Conservation (phyloP, 2,113 vertebrate species). For the Rhabdomys dilectus region DNA sequence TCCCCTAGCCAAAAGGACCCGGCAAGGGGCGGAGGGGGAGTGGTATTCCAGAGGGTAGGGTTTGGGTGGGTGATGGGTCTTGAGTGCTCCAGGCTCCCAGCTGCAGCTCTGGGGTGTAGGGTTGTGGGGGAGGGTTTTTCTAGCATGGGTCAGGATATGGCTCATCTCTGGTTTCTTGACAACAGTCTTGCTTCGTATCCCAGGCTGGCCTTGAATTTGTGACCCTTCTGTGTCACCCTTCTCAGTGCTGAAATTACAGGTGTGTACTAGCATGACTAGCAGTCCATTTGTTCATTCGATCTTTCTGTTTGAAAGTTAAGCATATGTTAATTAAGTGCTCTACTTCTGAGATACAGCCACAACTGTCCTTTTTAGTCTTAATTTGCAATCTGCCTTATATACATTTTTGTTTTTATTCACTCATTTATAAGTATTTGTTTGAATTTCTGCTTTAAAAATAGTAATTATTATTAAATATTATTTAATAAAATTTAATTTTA, state of each 20-base stretch:
- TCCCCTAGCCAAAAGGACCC: too few species aligned
- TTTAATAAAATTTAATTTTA: neutral
- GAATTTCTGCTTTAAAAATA: neutral
- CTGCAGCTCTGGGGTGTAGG: too few species aligned
- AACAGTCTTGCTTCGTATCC: neutral
- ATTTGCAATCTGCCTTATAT: neutral
- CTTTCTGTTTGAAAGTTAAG: neutral
- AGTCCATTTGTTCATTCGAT: neutral
- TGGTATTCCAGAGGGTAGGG: too few species aligned
- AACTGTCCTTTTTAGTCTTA: neutral
- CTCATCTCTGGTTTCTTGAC: neutral
- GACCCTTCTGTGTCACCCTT: neutral
- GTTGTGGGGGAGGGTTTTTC: too few species aligned
- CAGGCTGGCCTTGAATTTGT: neutral
- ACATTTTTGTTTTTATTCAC: neutral
- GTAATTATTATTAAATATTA: neutral
- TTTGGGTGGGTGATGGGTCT: too few species aligned
- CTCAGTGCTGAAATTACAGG: neutral
- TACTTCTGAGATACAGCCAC: neutral
- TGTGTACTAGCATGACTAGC: neutral
- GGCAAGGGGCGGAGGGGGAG: too few species aligned
- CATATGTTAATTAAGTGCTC: neutral
- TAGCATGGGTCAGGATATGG: too few species aligned
- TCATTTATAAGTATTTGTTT: conserved; percentile 5
- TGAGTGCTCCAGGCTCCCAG: too few species aligned